Evolutionary conservation across 2,888 invertebrate genomes (phyloP), one percentile per base, ranked within the genome.

Genomic region (Dorcus hopei): DNA sequence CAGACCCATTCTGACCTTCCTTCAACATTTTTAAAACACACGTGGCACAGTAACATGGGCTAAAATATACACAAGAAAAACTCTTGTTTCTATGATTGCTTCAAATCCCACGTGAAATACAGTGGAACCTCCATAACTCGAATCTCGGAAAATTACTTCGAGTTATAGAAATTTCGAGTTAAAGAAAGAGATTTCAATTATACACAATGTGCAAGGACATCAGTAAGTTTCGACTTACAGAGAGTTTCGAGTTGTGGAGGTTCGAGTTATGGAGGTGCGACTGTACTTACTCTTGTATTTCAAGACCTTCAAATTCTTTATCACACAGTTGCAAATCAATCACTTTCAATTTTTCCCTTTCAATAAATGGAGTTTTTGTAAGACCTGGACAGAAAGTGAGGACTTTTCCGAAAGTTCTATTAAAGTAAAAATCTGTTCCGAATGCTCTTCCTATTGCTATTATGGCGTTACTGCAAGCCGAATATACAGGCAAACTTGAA

Each of bases 1-100:
- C 43, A 4, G 58, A 58, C 3, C 58, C 58, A 53, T 58, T 54
- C 33, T 43, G 23, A 4, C 53, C 58, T 5, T 50, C 41, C 8
- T 38, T 54, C 38, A 58, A 26, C 19, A 49, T 53, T 14, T 50
- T 48, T 7, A 58, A 39, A 9, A 58, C 38, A 50, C 58, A 53
- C n/a, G 9, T 26, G 9, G 50, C 58, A 19, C 53, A 53, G 9
- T 40, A 8, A 14, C 45, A 23, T 2, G 52, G 40, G 16, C 52
- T 57, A 26, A 14, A 49, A 41, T 9, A n/a, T 11, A 33, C 39
- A 3, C 1, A 14, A 14, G 14, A 14, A 33, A 11, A 8, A 53
- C n/a, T 38, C 9, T 49, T 3, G 19, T 19, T 38, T 33, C 26
- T 33, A 7, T 33, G 6, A 33, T 7, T 33, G 26, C 7, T 33